Conservation (phyloP, 2,888 invertebrate species). For the Ormyrus rosae region DNA sequence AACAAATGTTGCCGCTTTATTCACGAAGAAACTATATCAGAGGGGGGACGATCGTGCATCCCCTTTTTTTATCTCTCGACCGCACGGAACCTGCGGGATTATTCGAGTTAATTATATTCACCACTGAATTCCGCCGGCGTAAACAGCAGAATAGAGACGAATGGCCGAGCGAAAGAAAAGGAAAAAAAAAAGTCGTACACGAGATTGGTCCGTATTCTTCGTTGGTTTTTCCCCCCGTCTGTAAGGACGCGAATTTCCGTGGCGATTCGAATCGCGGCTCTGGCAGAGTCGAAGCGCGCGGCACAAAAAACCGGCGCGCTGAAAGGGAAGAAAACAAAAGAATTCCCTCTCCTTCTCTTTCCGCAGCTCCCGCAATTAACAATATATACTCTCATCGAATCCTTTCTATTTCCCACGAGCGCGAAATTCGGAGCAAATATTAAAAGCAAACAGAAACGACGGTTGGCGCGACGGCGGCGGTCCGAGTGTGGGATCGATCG, state of each 20-base stretch:
- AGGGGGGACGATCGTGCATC: not conserved
- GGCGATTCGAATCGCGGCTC: not conserved
- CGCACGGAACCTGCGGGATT: not conserved
- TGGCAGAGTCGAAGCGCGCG: not conserved
- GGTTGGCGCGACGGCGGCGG: not conserved
- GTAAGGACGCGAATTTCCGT: not conserved
- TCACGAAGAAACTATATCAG: not conserved
- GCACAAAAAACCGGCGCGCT: not conserved
- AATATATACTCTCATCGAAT: slow-evolving; percentile 19
- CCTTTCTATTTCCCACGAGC: slow-evolving; percentile 15
- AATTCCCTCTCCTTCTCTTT: not conserved
- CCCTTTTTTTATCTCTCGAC: not conserved
- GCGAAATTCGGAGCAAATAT: slow-evolving; percentile 30
- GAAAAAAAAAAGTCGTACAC: not conserved
- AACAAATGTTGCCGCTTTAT: not conserved
- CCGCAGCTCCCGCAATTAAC: slow-evolving; percentile 13
- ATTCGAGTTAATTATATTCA: slow-evolving; percentile 2
- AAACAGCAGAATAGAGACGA: not conserved
- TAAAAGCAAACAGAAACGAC: slow-evolving; percentile 33
- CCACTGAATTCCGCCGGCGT: not conserved
- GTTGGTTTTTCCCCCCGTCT: not conserved
- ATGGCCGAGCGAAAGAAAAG: not conserved
- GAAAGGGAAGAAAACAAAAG: not conserved
- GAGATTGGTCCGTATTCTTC: slow-evolving; percentile 14
- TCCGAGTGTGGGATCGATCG: slow-evolving; percentile 7